Evolutionary conservation across 2,113 vertebrate genomes (phyloP).

Genomic region (Catharus fuscescens): DNA sequence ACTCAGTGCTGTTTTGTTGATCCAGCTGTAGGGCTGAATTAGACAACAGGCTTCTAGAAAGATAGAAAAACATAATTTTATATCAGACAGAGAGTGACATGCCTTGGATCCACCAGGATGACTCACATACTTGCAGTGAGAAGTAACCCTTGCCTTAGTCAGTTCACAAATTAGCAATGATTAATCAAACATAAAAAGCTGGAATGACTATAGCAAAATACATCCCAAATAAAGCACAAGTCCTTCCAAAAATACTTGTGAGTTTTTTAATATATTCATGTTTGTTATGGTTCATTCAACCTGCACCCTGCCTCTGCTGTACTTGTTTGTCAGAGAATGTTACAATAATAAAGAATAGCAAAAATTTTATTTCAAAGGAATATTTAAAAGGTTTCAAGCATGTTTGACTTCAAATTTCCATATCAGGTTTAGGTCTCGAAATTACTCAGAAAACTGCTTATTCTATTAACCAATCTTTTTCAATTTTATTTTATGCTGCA

Average conservation of each 20-base stretch:
- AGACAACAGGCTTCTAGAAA: conserved; percentile 46
- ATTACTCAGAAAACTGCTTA: not conserved
- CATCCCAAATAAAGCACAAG: not conserved
- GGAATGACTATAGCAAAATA: not conserved
- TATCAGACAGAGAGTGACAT: conserved; percentile 36
- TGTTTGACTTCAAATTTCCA: not conserved
- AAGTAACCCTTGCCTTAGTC: not conserved
- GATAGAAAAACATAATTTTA: conserved; percentile 27
- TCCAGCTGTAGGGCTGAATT: conserved; percentile 56
- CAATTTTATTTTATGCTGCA: not conserved
- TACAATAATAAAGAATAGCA: not conserved
- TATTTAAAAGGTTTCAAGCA: not conserved
- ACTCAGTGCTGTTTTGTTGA: conserved; percentile 48
- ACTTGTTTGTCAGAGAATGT: not conserved
- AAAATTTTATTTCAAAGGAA: not conserved
- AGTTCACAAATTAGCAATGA: conserved; percentile 28
- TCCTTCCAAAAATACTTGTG: not conserved
- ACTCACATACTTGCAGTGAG: conserved; percentile 26
- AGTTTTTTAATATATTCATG: not conserved
- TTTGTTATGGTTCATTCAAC: not conserved
- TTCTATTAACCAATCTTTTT: not conserved
- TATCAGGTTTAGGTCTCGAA: not conserved
- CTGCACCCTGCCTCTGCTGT: not conserved
- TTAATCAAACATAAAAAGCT: not conserved
- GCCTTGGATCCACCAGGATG: conserved; percentile 32